A percentile compares a stretch with the other conserved stretches of the same genome.
Evolutionary conservation across 2,113 vertebrate genomes (phyloP).

Genomic region (Platysteira castanea): DNA sequence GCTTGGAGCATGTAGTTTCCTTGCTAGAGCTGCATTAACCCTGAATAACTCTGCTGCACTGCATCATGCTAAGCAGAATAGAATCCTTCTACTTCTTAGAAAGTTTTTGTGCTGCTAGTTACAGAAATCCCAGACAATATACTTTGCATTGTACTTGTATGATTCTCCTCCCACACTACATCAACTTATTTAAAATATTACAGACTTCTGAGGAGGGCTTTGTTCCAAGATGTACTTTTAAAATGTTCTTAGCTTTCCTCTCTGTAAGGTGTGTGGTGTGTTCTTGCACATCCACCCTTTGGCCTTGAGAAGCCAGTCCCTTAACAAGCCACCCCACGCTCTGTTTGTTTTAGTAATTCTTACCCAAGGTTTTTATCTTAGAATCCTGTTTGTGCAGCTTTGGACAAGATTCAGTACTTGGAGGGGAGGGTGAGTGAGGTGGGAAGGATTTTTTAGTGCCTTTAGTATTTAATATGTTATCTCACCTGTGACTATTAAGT

Average conservation of each 20-base stretch:
- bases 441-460: not conserved
- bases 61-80: not conserved
- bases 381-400: constrained; percentile 61
- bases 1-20: not conserved
- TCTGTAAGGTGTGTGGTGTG: not conserved
- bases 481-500: not conserved
- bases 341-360: constrained; percentile 56
- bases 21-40: not conserved
- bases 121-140: not conserved
- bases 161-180: not conserved
- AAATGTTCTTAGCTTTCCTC: not conserved
- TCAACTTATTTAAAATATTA: not conserved
- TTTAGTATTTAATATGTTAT: constrained; percentile 17
- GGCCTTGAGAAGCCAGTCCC: constrained; percentile 30
- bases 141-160: not conserved
- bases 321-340: not conserved
- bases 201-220: not conserved
- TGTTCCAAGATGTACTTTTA: not conserved
- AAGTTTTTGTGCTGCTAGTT: not conserved
- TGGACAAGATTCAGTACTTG: constrained; percentile 27
- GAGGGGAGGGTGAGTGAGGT: not conserved
- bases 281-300: not conserved
- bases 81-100: not conserved
- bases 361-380: constrained; percentile 58
- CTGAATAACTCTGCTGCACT: not conserved